Conservation (phyloP, 2,888 invertebrate species). For the Metacarcinus magister region DNA sequence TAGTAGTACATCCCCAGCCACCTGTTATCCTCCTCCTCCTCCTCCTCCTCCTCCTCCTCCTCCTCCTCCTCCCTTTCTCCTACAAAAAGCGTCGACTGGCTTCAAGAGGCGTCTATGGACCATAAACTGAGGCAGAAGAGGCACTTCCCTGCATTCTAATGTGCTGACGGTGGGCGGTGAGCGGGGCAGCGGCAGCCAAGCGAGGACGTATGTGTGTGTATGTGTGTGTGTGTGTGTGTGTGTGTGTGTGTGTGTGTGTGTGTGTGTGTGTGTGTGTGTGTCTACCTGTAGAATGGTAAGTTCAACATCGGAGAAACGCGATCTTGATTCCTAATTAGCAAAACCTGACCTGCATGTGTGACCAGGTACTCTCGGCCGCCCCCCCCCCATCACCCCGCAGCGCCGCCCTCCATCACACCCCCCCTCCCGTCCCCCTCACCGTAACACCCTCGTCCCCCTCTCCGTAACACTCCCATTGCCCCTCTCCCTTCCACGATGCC, state of each 20-base stretch:
- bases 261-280: constrained; percentile 58
- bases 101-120: constrained; percentile 50
- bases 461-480: not conserved
- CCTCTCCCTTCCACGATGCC: not conserved
- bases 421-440: not conserved
- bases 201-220: constrained; percentile 4
- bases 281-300: not conserved
- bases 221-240: constrained; percentile 52
- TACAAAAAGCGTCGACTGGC: constrained; percentile 29
- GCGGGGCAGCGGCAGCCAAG: not conserved
- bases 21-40: not conserved
- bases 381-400: not conserved
- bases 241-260: constrained; percentile 54
- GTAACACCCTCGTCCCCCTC: not conserved
- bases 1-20: not conserved
- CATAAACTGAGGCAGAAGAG: constrained; percentile 43
- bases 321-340: constrained; percentile 38
- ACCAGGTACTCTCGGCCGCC: not conserved
- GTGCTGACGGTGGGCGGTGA: not conserved
- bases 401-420: not conserved
- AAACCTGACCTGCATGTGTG: not conserved
- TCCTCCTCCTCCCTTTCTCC: not conserved
- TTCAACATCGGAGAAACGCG: constrained; percentile 6
- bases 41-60: constrained; percentile 44
- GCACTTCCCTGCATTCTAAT: constrained; percentile 53